These are phyloP conservation scores for Pteruthius melanotis DNA, from an alignment of 2,113 vertebrate genomes.

Conservation along the genomic window DNA sequence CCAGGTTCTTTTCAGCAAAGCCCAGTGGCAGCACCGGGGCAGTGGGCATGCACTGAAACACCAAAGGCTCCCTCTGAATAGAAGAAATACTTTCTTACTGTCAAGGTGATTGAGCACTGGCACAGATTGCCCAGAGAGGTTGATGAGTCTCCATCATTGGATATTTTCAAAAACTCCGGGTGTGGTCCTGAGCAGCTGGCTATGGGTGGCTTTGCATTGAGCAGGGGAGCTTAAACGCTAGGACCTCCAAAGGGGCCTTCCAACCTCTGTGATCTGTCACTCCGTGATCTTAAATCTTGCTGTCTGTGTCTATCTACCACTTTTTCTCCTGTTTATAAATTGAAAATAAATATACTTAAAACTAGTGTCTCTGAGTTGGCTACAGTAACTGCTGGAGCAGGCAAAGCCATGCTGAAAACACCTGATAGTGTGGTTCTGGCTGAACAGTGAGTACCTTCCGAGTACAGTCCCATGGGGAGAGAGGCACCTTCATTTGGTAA, in stretches of 20 bases:
- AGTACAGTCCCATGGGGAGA: rapidly evolving
- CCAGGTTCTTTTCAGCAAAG: neutral
- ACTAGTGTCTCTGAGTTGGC: neutral
- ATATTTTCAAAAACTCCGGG: neutral
- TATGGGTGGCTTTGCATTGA: neutral
- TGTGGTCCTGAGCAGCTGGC: neutral
- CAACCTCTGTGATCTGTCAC: neutral
- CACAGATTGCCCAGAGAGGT: neutral
- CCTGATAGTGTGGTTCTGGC: neutral
- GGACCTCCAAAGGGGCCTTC: neutral
- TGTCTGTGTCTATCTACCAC: neutral
- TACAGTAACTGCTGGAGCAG: neutral
- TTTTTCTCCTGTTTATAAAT: neutral
- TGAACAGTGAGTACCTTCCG: neutral
- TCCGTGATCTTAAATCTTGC: neutral
- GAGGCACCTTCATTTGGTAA: neutral
- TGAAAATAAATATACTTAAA: neutral
- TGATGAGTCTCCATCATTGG: neutral
- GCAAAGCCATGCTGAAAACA: neutral
- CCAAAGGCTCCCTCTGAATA: neutral
- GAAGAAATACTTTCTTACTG: neutral
- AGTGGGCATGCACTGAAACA: neutral
- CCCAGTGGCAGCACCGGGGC: neutral
- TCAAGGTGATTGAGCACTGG: neutral
- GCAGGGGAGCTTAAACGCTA: neutral